phyloP scores from a whole-genome alignment of 2,797 vertebrate genomes.

The Diglossa cyanea region DNA sequence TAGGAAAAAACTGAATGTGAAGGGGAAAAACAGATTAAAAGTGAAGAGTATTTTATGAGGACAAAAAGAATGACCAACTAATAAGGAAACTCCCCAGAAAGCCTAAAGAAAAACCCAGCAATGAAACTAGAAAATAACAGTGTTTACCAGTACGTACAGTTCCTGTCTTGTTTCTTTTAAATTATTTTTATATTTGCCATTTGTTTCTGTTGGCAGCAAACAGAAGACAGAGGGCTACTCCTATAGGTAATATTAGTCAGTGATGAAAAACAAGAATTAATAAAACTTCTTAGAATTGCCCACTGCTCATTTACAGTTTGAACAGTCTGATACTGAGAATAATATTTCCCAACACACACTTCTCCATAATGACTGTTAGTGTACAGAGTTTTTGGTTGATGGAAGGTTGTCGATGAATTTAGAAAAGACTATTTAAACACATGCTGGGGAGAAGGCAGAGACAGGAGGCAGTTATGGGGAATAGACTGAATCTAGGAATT shows the following conservation, averaged over 20 bases:
- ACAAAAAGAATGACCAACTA: not conserved
- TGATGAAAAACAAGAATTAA: not conserved
- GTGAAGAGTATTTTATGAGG: not conserved
- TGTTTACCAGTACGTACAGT: not conserved
- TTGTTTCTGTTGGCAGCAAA: not conserved
- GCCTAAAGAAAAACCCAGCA: not conserved
- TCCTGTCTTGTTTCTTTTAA: not conserved
- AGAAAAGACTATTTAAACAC: not conserved
- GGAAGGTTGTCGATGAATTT: not conserved
- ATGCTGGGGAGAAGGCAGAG: fast-evolving
- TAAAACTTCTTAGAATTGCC: not conserved
- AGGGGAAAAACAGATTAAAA: not conserved
- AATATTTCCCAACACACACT: not conserved
- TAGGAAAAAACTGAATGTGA: not conserved
- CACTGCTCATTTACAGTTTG: not conserved
- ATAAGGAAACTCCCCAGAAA: not conserved
- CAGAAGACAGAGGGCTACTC: not conserved
- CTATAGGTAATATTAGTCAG: not conserved
- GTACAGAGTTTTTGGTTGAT: not conserved
- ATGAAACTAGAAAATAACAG: not conserved
- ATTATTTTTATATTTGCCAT: not conserved
- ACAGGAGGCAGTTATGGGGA: not conserved
- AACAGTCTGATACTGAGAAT: not conserved
- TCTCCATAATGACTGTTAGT: not conserved
- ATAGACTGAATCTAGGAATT: not conserved